phyloP scores from a whole-genome alignment of 2,797 vertebrate genomes.

The Helostoma temminkii region DNA sequence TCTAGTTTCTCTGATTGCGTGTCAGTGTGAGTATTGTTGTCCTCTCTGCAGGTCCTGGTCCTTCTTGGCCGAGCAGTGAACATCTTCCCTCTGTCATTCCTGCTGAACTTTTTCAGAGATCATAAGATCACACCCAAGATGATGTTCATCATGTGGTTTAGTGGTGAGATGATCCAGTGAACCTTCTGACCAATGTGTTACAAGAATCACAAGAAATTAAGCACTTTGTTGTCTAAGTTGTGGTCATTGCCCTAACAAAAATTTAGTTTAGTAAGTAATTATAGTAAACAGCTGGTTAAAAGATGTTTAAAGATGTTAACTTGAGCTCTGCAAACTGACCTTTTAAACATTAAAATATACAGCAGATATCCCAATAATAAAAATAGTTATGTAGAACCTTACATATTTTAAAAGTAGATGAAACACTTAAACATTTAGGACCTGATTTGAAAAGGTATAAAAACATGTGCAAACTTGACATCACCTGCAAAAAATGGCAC shows the following conservation, averaged over 20 bases:
- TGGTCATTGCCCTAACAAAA: neutral
- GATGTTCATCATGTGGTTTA: constrained; percentile 99
- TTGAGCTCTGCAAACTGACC: too few relatives aligned
- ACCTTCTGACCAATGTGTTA: neutral
- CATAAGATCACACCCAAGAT: constrained; percentile 99
- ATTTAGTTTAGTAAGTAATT: neutral
- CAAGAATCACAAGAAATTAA: neutral
- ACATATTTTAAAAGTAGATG: too few relatives aligned
- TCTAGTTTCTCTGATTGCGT: neutral
- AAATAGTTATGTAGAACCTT: too few relatives aligned
- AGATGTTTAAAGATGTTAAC: too few relatives aligned
- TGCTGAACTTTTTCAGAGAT: constrained; percentile 98
- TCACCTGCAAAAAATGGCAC: too few relatives aligned
- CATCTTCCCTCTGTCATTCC: constrained; percentile 96
- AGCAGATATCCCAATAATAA: too few relatives aligned
- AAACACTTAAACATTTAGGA: too few relatives aligned
- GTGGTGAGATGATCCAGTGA: constrained; percentile 87
- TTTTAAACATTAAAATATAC: too few relatives aligned
- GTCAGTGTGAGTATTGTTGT: constrained; percentile 4
- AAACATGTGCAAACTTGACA: too few relatives aligned
- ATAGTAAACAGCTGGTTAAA: neutral
- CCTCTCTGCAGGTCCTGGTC: constrained; percentile 88
- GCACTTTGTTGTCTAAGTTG: neutral
- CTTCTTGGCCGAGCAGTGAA: constrained; percentile 95
- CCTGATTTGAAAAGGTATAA: too few relatives aligned